These are phyloP conservation scores for Drosophila tropicalis DNA, from an alignment of 1,140 invertebrate species.

Conservation along the genomic window DNA sequence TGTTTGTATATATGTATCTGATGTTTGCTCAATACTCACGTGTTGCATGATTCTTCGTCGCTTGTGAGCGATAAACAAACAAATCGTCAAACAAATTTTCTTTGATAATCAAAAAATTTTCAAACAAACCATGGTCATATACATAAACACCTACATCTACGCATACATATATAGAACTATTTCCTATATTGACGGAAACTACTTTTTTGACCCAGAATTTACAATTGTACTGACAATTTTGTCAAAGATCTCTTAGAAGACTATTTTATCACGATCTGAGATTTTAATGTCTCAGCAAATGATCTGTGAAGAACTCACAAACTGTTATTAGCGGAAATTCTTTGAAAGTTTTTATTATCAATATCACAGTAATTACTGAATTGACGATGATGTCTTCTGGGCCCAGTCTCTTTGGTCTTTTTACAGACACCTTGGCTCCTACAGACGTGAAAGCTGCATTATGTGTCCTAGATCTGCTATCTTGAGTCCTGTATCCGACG, in stretches of 20 bases:
- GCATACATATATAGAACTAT: not conserved
- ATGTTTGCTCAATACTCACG: conserved; percentile 40
- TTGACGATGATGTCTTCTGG: no score
- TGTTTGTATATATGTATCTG: conserved; percentile 31
- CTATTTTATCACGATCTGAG: not conserved
- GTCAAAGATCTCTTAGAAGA: not conserved
- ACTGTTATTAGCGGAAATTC: not conserved
- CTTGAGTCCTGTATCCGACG: no score
- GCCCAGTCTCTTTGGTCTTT: no score
- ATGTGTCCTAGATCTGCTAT: no score
- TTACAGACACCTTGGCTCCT: no score
- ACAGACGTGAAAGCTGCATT: no score
- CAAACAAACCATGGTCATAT: not conserved
- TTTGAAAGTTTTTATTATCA: not conserved
- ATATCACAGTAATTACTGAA: no score
- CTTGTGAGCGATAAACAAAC: conserved; percentile 46
- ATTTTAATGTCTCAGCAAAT: not conserved
- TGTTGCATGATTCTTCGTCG: conserved; percentile 30
- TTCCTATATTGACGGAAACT: not conserved
- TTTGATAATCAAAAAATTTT: conserved; percentile 10
- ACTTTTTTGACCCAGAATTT: not conserved
- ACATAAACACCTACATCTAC: not conserved
- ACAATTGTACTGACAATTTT: not conserved
- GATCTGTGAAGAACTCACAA: not conserved
- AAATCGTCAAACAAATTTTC: conserved; percentile 57